These are phyloP conservation scores for Azemiops feae DNA, from an alignment of 2,113 vertebrate species.

Conservation along the genomic window DNA sequence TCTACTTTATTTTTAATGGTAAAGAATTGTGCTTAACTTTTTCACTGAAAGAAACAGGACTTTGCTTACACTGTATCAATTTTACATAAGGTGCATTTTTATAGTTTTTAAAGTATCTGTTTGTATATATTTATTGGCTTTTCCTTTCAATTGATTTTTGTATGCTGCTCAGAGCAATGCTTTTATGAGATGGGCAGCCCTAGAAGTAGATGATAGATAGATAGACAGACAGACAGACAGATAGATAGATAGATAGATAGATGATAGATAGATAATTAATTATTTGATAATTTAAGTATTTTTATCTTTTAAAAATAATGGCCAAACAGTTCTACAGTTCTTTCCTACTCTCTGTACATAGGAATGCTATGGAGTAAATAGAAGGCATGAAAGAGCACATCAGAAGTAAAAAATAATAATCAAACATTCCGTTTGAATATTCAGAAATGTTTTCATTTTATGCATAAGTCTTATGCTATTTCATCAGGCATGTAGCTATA, in stretches of 20 bases:
- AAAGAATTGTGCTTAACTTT: not conserved
- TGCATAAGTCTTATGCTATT: not conserved
- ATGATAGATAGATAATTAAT: not conserved
- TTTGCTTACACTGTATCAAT: not conserved
- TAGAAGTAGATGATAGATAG: not conserved
- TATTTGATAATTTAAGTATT: fast-evolving
- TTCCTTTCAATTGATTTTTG: not conserved
- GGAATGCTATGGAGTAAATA: not conserved
- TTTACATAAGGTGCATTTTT: not conserved
- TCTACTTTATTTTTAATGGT: fast-evolving
- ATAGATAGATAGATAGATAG: not conserved
- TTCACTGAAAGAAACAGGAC: not conserved
- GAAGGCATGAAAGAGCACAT: not conserved
- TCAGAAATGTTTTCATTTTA: not conserved
- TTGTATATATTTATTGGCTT: not conserved
- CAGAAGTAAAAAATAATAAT: not conserved
- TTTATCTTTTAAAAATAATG: not conserved
- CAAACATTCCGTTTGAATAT: not conserved
- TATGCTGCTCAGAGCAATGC: not conserved
- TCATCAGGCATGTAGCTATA: not conserved
- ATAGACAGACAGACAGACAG: not conserved
- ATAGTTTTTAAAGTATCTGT: not conserved
- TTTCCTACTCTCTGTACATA: not conserved
- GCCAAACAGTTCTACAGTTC: not conserved
- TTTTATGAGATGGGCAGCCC: not conserved